A percentile compares a stretch with the other conserved stretches of the same genome.
Evolutionary conservation across 2,113 vertebrate genomes (phyloP).

Genomic region (Pandion haliaetus): DNA sequence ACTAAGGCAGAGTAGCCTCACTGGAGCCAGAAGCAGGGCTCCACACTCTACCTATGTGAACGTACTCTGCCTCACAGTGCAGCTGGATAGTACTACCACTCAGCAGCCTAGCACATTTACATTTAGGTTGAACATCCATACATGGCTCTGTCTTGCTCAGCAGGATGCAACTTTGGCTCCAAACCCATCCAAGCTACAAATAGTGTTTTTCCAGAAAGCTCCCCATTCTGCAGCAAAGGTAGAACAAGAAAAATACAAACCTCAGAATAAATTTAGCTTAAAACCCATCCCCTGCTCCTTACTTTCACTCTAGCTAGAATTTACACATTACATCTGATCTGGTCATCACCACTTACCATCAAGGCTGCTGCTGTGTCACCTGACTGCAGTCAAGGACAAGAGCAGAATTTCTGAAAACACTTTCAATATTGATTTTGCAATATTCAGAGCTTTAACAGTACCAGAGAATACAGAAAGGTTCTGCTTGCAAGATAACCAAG

Average conservation of each 20-base stretch:
- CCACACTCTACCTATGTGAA: rapidly evolving
- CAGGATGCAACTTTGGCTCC: background rate
- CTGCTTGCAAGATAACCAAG: background rate
- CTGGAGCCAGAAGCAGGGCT: background rate
- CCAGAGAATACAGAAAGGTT: background rate
- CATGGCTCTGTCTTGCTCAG: rapidly evolving
- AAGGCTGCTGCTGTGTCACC: background rate
- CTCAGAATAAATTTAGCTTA: background rate
- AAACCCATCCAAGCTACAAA: background rate
- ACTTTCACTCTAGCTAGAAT: background rate
- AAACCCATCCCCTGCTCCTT: background rate
- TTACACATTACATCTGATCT: background rate
- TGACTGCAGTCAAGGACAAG: background rate
- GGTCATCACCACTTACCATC: background rate
- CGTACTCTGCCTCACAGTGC: background rate
- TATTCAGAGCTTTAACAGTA: background rate
- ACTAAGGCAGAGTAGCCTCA: background rate
- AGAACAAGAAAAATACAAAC: background rate
- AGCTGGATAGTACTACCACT: background rate
- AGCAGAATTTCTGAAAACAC: background rate
- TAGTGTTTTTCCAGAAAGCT: background rate
- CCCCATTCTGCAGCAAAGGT: background rate
- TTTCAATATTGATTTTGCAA: background rate
- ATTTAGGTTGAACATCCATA: background rate
- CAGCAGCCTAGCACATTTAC: background rate